phyloP scores from a whole-genome alignment of 1,140 invertebrate genomes.

The Saccostrea cuccullata region DNA sequence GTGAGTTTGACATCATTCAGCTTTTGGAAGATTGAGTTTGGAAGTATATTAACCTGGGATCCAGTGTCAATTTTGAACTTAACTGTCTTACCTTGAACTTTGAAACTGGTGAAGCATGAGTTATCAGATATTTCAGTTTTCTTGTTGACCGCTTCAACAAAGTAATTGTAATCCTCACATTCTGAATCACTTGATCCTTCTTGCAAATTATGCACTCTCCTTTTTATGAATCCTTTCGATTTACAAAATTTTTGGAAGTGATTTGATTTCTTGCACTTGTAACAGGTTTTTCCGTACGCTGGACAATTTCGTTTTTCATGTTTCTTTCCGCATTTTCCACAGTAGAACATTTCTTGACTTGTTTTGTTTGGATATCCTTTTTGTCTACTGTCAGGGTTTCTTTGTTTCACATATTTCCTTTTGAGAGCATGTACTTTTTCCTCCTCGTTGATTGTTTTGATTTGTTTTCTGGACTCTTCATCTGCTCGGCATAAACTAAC shows the following conservation, averaged over 20 bases:
- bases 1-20: not conserved
- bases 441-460: not conserved
- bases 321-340: conserved; percentile 28
- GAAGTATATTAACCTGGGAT: not conserved
- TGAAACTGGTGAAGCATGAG: not conserved
- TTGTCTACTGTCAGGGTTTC: not conserved
- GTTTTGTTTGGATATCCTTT: not conserved
- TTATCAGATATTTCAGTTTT: not conserved
- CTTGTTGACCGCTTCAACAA: not conserved
- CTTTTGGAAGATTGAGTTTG: not conserved
- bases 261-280: not conserved
- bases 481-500: not conserved
- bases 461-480: conserved; percentile 9
- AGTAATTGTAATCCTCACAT: too few relatives aligned
- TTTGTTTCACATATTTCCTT: not conserved
- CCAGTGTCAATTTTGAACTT: too few relatives aligned
- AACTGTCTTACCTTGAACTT: too few relatives aligned
- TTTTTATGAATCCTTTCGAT: not conserved
- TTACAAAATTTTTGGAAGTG: conserved; percentile 1
- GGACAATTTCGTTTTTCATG: conserved; percentile 9
- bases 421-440: not conserved
- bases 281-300: conserved; percentile 31
- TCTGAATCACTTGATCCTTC: too few relatives aligned
- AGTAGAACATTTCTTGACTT: not conserved
- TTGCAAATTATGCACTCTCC: not conserved